These are phyloP conservation scores for Cydia amplana DNA, from an alignment of 1,140 invertebrate species.

Conservation along the genomic window DNA sequence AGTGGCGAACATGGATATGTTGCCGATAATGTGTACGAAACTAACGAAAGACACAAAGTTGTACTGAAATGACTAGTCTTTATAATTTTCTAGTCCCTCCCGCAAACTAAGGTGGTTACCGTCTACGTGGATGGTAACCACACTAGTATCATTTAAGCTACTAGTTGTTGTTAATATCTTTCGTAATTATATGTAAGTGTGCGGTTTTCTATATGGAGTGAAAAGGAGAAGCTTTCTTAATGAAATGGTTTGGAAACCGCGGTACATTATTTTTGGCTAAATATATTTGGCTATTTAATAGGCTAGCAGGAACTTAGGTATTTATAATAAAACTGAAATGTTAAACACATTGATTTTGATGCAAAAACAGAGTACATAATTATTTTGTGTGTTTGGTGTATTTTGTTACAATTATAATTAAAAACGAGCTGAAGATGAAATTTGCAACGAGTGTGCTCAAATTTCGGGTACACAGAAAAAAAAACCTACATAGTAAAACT, in stretches of 20 bases:
- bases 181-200: background rate
- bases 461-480: too few relatives aligned
- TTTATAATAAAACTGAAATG: too few relatives aligned
- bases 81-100: background rate
- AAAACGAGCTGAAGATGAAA: too few relatives aligned
- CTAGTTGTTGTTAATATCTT: background rate
- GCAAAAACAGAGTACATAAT: too few relatives aligned
- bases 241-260: background rate
- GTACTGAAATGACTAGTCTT: background rate
- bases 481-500: too few relatives aligned
- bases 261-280: background rate
- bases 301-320: too few relatives aligned
- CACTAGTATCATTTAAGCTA: constrained; percentile 1
- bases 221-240: background rate
- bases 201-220: background rate
- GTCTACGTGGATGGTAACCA: background rate
- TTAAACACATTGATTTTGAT: too few relatives aligned
- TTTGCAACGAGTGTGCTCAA: too few relatives aligned
- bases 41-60: background rate
- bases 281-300: background rate
- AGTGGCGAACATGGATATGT: too few relatives aligned
- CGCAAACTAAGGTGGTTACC: background rate
- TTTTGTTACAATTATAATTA: too few relatives aligned
- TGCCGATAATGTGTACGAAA: too few relatives aligned
- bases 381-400: too few relatives aligned